Percentiles rank a stretch among this genome's conserved stretches.
Conservation (phyloP, 2,113 vertebrate genomes). For the Polypterus senegalus region DNA sequence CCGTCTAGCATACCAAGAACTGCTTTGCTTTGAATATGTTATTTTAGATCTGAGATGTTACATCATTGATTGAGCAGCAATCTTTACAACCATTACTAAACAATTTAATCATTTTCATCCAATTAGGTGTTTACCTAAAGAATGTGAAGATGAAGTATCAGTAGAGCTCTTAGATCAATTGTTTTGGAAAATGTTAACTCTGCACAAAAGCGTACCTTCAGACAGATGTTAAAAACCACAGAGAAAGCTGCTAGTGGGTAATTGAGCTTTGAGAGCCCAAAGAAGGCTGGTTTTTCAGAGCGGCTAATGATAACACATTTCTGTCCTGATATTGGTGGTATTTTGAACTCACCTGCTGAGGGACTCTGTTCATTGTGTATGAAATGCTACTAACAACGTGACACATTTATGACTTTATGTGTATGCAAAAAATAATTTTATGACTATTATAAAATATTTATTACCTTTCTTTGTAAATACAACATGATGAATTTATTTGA, state of each 20-base stretch:
- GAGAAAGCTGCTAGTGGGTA: neutral
- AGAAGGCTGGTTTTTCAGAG: slow-evolving; percentile 1
- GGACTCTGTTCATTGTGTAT: slow-evolving; percentile 27
- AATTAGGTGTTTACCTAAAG: no score
- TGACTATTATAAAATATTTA: slow-evolving; percentile 73
- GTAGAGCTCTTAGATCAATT: no score
- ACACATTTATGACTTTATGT: slow-evolving; percentile 55
- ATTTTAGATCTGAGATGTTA: no score
- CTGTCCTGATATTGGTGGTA: slow-evolving; percentile 12
- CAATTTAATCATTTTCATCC: no score
- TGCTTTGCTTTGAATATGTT: no score
- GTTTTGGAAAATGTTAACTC: no score
- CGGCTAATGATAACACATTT: slow-evolving; percentile 6
- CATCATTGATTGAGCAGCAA: no score
- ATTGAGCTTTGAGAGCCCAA: slow-evolving; percentile 4
- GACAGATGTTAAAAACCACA: neutral
- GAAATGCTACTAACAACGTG: slow-evolving; percentile 59
- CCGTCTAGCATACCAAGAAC: no score
- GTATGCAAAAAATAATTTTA: slow-evolving; percentile 65
- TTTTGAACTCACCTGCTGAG: slow-evolving; percentile 30
- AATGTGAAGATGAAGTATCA: no score
- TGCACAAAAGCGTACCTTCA: no score
- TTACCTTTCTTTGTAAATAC: slow-evolving; percentile 69
- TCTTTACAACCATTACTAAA: no score
- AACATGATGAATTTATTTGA: slow-evolving; percentile 64